These are phyloP conservation scores for Calidris pugnax DNA, from an alignment of 2,113 vertebrate species.

Conservation along the genomic window DNA sequence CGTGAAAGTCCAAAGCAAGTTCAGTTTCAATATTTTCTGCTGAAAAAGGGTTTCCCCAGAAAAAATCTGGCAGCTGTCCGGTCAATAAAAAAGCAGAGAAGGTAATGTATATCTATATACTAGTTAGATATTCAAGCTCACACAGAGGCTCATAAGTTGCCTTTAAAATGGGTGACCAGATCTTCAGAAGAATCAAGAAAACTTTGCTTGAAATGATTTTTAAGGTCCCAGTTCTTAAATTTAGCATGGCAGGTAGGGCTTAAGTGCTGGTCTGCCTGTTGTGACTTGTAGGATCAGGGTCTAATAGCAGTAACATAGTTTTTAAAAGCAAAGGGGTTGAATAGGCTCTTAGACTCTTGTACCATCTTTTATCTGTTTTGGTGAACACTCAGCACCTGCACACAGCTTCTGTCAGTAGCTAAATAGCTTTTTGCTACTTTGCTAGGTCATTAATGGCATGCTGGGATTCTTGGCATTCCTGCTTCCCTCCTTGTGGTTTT, in stretches of 20 bases:
- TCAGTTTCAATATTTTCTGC: background rate
- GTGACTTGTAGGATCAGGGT: slow-evolving; percentile 25
- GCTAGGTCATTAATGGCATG: slow-evolving; percentile 75
- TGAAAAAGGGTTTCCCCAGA: background rate
- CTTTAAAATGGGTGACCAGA: slow-evolving; percentile 12
- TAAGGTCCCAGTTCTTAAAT: slow-evolving; percentile 8
- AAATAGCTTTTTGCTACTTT: slow-evolving; percentile 52
- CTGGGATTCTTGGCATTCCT: slow-evolving; percentile 70
- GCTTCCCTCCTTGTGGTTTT: slow-evolving; percentile 38
- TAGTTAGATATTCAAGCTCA: background rate
- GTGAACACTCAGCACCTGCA: slow-evolving; percentile 74
- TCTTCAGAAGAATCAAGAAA: slow-evolving; percentile 45
- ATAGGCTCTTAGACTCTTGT: slow-evolving; percentile 31
- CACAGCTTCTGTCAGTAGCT: slow-evolving; percentile 63
- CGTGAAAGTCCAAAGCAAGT: background rate
- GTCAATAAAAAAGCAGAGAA: background rate
- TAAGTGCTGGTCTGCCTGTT: background rate
- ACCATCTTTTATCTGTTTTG: slow-evolving; percentile 65
- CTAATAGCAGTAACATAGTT: background rate
- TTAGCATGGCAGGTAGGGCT: background rate
- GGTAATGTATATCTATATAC: background rate
- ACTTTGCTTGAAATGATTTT: slow-evolving; percentile 18
- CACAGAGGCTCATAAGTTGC: background rate
- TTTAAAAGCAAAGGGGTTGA: slow-evolving; percentile 53
- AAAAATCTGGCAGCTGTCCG: background rate